phyloP scores from a whole-genome alignment of 2,797 vertebrate genomes.

The Rallus crepitans region DNA sequence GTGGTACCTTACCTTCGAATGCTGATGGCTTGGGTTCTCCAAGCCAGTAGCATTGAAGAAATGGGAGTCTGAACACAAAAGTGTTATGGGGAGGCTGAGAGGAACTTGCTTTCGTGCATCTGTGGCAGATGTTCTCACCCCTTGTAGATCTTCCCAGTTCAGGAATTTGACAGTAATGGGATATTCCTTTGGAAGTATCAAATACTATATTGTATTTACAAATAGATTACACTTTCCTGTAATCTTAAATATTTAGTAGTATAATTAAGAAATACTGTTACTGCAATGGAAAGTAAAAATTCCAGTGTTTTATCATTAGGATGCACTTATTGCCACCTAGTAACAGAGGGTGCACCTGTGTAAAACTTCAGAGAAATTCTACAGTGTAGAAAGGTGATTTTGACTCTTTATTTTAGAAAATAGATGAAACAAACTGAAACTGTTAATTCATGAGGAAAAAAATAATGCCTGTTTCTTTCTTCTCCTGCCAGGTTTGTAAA shows the following conservation, averaged over 20 bases:
- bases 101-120: not conserved
- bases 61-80: not conserved
- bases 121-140: accelerated
- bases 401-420: not conserved
- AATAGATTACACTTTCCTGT: not conserved
- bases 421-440: not conserved
- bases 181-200: not conserved
- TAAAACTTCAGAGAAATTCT: not conserved
- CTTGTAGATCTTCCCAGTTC: not conserved
- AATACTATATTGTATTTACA: not conserved
- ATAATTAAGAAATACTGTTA: not conserved
- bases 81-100: not conserved
- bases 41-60: not conserved
- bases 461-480: conserved; percentile 28
- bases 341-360: not conserved
- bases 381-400: not conserved
- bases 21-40: not conserved
- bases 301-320: not conserved
- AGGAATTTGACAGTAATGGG: not conserved
- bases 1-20: not conserved
- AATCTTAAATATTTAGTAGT: not conserved
- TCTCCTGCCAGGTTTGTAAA: conserved; percentile 89
- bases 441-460: not conserved
- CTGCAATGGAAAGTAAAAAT: not conserved
- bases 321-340: not conserved